phyloP scores from a whole-genome alignment of 1,140 invertebrate genomes.

The Dufourea novaeangliae region DNA sequence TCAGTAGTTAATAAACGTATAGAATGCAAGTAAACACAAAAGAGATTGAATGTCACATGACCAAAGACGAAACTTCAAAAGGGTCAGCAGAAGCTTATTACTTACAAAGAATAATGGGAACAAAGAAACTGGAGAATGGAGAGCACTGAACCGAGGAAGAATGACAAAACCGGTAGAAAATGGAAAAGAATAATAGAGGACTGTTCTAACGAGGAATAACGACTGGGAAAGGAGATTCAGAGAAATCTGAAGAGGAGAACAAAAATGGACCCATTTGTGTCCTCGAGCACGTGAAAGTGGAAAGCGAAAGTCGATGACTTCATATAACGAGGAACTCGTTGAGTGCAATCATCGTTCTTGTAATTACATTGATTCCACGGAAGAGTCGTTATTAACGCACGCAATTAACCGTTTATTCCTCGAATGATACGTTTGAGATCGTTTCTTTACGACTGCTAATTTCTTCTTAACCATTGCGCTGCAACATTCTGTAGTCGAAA shows the following conservation, averaged over 20 bases:
- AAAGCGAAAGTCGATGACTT: not conserved
- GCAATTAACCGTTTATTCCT: not conserved
- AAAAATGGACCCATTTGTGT: not conserved
- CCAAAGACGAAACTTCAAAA: constrained; percentile 45
- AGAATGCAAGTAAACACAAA: no score
- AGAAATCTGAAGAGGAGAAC: not conserved
- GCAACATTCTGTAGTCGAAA: no score
- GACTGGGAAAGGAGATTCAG: not conserved
- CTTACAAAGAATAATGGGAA: constrained; percentile 27
- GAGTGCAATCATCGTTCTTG: constrained; percentile 9
- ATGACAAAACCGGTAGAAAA: not conserved
- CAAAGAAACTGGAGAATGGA: not conserved
- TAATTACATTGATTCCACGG: not conserved
- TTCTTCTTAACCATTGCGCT: no score
- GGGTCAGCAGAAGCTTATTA: constrained; percentile 30
- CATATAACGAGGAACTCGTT: not conserved
- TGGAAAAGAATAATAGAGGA: not conserved
- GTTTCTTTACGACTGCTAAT: no score
- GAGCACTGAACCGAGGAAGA: not conserved
- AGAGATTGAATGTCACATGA: constrained; percentile 13
- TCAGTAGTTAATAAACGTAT: no score
- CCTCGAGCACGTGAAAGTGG: not conserved
- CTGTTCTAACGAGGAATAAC: constrained; percentile 8
- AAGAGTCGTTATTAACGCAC: not conserved
- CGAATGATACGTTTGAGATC: no score